These are phyloP conservation scores for Eupelmus urozonus DNA, from an alignment of 2,888 invertebrate species.

Conservation along the genomic window DNA sequence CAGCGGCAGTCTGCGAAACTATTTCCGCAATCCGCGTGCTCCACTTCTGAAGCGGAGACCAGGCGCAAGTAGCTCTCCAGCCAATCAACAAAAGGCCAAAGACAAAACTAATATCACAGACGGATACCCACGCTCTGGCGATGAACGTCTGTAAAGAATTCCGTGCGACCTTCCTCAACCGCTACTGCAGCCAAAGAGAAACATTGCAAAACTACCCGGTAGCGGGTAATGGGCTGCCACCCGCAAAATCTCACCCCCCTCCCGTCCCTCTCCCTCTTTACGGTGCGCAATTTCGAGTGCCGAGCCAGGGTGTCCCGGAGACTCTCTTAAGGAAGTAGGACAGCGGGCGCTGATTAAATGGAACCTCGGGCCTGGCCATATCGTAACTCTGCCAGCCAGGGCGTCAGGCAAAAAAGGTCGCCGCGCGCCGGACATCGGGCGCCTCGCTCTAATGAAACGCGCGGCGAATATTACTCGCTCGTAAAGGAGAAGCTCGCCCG, in stretches of 20 bases:
- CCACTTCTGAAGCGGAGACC: too few species aligned
- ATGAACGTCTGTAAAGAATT: neutral
- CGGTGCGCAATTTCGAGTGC: conserved; percentile 33
- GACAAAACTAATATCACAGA: neutral
- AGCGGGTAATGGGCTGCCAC: conserved; percentile 14
- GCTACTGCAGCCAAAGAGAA: too few species aligned
- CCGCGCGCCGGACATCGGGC: neutral
- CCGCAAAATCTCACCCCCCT: neutral
- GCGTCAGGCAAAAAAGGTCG: conserved; percentile 21
- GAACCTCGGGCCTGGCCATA: conserved; percentile 30
- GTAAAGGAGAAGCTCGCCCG: conserved; percentile 19
- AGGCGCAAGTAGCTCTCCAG: too few species aligned
- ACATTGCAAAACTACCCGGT: neutral
- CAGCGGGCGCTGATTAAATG: conserved; percentile 41
- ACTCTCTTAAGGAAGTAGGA: conserved; percentile 35
- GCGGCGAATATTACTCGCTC: conserved; percentile 38
- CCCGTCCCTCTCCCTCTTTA: conserved; percentile 18
- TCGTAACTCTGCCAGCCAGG: conserved; percentile 18
- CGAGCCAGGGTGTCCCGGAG: conserved; percentile 34
- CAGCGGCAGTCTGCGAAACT: too few species aligned
- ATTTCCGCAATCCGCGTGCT: too few species aligned
- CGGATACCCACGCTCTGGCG: neutral
- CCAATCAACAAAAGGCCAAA: too few species aligned
- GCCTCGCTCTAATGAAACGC: conserved; percentile 40
- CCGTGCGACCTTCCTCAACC: neutral